Conservation (phyloP, 2,888 invertebrate species). For the Helleia helle region DNA sequence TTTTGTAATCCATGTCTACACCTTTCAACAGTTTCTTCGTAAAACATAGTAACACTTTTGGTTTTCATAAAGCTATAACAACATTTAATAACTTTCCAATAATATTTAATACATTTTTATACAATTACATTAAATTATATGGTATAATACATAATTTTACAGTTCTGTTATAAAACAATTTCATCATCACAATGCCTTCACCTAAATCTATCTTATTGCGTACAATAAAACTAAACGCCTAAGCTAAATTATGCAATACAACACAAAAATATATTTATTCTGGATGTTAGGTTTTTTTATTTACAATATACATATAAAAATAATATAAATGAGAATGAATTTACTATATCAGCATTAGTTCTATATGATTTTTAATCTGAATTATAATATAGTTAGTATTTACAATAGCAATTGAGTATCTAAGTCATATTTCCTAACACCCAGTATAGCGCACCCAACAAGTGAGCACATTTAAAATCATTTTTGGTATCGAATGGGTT, state of each 20-base stretch:
- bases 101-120: slow-evolving; percentile 42
- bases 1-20: slow-evolving; percentile 2
- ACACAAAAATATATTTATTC: slow-evolving; percentile 42
- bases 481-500: slow-evolving; percentile 39
- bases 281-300: slow-evolving; percentile 12
- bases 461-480: slow-evolving; percentile 19
- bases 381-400: slow-evolving; percentile 3
- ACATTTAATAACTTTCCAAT: slow-evolving; percentile 56
- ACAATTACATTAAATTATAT: slow-evolving; percentile 29
- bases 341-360: no score
- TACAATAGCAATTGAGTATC: neutral
- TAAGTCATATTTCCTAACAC: slow-evolving; percentile 1
- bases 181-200: slow-evolving; percentile 45
- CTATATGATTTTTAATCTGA: no score
- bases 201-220: slow-evolving; percentile 32
- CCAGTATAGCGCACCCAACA: slow-evolving; percentile 24
- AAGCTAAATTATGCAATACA: slow-evolving; percentile 64
- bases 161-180: slow-evolving; percentile 45
- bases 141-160: slow-evolving; percentile 30
- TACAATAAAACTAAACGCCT: slow-evolving; percentile 38
- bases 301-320: slow-evolving; percentile 3
- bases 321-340: neutral
- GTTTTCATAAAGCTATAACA: slow-evolving; percentile 70
- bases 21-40: slow-evolving; percentile 32
- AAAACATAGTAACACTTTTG: slow-evolving; percentile 71